These are phyloP conservation scores for Thymelicus acteon DNA, from an alignment of 2,888 invertebrate species.

Conservation along the genomic window DNA sequence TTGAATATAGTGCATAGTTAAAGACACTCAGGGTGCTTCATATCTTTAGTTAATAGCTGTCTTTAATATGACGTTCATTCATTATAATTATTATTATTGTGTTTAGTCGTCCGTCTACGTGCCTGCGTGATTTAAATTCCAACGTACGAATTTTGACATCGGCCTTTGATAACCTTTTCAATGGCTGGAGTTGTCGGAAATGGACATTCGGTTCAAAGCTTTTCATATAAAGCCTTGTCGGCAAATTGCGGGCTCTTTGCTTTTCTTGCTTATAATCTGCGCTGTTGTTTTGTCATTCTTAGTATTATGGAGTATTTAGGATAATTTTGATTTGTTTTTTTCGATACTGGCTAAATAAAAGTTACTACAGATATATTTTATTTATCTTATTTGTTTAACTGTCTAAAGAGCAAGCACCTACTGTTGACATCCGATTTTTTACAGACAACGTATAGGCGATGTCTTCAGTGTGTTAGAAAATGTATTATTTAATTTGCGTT, in stretches of 20 bases:
- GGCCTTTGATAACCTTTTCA: constrained; percentile 75
- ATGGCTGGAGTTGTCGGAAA: constrained; percentile 75
- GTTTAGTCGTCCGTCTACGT: constrained; percentile 31
- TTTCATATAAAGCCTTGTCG: constrained; percentile 64
- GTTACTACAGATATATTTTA: too few species aligned
- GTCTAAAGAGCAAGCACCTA: too few species aligned
- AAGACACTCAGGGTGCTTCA: not conserved
- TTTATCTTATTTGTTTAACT: too few species aligned
- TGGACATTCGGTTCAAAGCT: constrained; percentile 73
- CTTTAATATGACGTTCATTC: not conserved
- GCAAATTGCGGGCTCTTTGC: constrained; percentile 61
- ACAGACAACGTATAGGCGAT: too few species aligned
- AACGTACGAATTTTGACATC: constrained; percentile 65
- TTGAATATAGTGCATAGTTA: too few species aligned
- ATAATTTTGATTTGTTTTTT: not conserved
- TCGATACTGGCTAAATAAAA: too few species aligned
- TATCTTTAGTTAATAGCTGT: not conserved
- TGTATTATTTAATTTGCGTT: too few species aligned
- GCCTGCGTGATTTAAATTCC: constrained; percentile 35
- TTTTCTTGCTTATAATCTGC: constrained; percentile 39
- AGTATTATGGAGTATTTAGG: constrained; percentile 6
- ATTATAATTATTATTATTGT: constrained; percentile 22
- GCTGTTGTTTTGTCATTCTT: constrained; percentile 17
- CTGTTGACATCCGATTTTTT: too few species aligned
- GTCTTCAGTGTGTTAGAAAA: too few species aligned